phyloP scores from a whole-genome alignment of 2,888 invertebrate species.

The Caenorhabditis imperialis region DNA sequence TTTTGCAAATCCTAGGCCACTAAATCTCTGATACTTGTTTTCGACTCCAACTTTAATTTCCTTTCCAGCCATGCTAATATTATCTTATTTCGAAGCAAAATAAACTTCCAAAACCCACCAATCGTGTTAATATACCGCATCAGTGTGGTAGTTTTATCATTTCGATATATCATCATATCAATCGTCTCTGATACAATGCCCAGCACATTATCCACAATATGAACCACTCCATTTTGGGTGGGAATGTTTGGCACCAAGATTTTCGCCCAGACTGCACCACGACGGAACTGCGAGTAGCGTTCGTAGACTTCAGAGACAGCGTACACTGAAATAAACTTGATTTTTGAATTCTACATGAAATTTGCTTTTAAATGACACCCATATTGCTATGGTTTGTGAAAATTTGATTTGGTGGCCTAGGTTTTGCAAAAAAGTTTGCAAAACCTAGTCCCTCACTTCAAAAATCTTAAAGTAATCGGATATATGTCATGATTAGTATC shows the following conservation, averaged over 20 bases:
- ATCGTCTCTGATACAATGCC: conserved; percentile 78
- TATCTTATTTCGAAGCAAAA: neutral
- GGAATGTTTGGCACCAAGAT: conserved; percentile 78
- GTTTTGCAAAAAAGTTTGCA: no score
- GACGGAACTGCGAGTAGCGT: conserved; percentile 76
- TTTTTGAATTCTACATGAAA: neutral
- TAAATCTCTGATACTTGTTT: no score
- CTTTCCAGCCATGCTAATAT: neutral
- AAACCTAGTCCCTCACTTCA: no score
- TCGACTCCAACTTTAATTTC: conserved; percentile 1
- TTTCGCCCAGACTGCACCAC: conserved; percentile 78
- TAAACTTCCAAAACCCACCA: conserved; percentile 56
- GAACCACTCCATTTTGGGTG: conserved; percentile 78
- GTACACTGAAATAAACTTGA: conserved; percentile 68
- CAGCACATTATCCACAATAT: conserved; percentile 78
- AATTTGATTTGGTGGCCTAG: no score
- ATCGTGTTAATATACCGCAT: conserved; percentile 78
- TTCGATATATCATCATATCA: conserved; percentile 75
- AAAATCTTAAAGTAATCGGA: no score
- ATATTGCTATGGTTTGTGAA: no score
- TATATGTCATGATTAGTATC: no score
- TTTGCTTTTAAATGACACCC: no score
- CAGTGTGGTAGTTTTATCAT: conserved; percentile 73
- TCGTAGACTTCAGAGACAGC: conserved; percentile 78
- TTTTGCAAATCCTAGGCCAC: no score